Base-by-base conservation (phyloP, 2,797 vertebrate species). In the Sphenodon punctatus region DNA sequence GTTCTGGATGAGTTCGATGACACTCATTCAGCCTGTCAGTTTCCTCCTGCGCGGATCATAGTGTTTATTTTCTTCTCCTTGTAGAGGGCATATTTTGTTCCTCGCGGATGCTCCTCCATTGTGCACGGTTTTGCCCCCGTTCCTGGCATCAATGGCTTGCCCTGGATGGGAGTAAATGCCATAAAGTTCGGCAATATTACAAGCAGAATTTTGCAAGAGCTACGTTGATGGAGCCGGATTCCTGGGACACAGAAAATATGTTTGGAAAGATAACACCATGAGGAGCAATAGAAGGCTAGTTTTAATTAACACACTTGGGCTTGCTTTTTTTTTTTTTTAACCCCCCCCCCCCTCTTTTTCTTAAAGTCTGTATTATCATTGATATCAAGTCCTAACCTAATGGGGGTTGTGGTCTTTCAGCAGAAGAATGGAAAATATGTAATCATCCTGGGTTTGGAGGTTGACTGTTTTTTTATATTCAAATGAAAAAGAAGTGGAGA, bases 241-340 rank as follows among this genome's bases (percentile, higher is more conserved):
- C 0, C 49, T 1, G 49, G 38, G 41, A 41, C 10, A 30, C 8
- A 38, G 56, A 32, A 72, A 80, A 63, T 2, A 23, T 43, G 43
- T 48, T 30, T 19, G 42, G 51, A 68, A 30, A 58, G 39, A 45
- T 20, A 53, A 17, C 25, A 41, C 34, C 20, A 39, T 49, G 8
- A 19, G 61, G 49, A 67, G 36, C 53, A 14, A 32, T 3, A 25
- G 75, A 79, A 49, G 22, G 10, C 34, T 80, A 65, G 23, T 75
- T 68, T 84, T 80, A 86, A 89, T 86, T 56, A 82, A 84, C n/a
- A 34, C 36, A 67, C 82, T 51, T 32, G 49, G 0, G 0, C 61
- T 82, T 43, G 63, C 49, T 71, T 65, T 66, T 53, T 43, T 46
- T 64, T 67, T 63, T 76, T 61, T 78, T 74, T 11, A 77, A 1